These are phyloP conservation scores for Chloroceryle aenea DNA, from an alignment of 2,113 vertebrate species.

Conservation along the genomic window DNA sequence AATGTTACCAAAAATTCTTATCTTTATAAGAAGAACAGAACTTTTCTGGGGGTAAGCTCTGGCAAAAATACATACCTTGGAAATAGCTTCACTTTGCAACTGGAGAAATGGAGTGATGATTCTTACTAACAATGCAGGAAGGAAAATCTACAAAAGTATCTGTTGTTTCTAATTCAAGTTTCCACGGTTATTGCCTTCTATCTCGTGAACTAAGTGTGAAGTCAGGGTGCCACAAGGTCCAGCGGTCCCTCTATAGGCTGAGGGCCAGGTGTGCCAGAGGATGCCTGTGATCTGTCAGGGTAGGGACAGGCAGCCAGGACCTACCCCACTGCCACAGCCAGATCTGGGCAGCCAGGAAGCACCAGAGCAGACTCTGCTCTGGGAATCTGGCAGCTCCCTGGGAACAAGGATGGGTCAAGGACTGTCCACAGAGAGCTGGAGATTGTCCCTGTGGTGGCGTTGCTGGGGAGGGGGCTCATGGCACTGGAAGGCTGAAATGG, in stretches of 20 bases:
- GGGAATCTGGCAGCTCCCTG: accelerated
- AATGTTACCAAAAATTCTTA: neutral
- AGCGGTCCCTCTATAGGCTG: accelerated
- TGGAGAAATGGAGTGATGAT: neutral
- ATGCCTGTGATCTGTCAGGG: neutral
- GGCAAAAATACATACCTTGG: neutral
- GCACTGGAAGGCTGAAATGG: neutral
- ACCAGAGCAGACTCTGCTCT: neutral
- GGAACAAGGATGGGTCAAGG: too few species aligned
- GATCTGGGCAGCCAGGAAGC: accelerated
- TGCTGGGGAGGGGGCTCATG: neutral
- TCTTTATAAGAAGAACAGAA: neutral
- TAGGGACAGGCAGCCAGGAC: neutral
- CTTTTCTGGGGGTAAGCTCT: neutral
- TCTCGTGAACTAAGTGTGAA: neutral
- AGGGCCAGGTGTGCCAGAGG: neutral
- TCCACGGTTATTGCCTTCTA: neutral
- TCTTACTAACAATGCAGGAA: neutral
- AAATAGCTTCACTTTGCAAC: neutral
- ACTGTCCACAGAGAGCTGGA: accelerated
- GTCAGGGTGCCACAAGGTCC: neutral
- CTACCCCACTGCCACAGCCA: neutral
- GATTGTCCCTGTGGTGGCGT: accelerated
- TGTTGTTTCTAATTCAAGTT: neutral
- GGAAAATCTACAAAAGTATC: neutral